Conservation (phyloP, 2,797 vertebrate genomes). For the Macropus fuliginosus region DNA sequence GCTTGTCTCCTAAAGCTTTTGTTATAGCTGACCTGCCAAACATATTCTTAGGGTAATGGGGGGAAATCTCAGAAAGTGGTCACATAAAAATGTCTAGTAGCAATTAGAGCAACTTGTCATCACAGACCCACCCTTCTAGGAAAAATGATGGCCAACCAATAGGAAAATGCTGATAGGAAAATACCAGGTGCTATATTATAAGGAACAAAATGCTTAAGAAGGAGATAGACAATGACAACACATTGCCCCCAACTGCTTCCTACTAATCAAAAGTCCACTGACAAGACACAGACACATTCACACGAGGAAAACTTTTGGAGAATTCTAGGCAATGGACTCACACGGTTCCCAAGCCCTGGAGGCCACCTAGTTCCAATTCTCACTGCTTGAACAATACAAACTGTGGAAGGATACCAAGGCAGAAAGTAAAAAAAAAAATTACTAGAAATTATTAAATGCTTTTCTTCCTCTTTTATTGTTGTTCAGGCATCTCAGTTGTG, state of each 20-base stretch:
- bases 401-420: not conserved
- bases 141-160: not conserved
- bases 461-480: not conserved
- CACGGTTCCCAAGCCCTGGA: not conserved
- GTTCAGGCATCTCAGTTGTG: not conserved
- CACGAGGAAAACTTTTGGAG: not conserved
- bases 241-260: not conserved
- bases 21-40: not conserved
- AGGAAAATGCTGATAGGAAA: not conserved
- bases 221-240: not conserved
- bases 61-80: not conserved
- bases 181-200: not conserved
- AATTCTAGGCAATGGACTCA: not conserved
- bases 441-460: not conserved
- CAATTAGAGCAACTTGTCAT: not conserved
- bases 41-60: not conserved
- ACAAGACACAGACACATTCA: not conserved
- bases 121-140: not conserved
- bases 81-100: not conserved
- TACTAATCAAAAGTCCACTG: not conserved
- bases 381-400: not conserved
- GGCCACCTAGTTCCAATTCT: not conserved
- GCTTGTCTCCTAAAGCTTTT: not conserved
- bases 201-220: not conserved
- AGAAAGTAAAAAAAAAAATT: not conserved